Conservation (phyloP, 2,888 invertebrate species). For the Polylopha cassiicola region DNA sequence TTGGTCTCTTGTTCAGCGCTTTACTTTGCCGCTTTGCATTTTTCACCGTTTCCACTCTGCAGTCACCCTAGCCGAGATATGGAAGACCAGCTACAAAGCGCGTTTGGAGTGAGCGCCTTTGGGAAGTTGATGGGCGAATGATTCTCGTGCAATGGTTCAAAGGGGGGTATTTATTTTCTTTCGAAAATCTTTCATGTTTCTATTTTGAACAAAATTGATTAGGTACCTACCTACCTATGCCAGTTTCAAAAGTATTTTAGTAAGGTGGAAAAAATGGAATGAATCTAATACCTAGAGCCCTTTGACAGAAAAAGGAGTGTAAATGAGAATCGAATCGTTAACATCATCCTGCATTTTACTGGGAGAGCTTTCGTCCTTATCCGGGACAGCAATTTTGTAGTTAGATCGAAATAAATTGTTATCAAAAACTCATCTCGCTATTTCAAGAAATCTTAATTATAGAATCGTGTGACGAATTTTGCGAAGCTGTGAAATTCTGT, state of each 20-base stretch:
- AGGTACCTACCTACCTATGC: too few species aligned
- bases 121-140: conserved; percentile 8
- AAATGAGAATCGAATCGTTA: conserved; percentile 22
- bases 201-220: too few species aligned
- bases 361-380: conserved; percentile 64
- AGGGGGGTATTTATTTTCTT: too few species aligned
- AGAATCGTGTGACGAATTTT: conserved; percentile 54
- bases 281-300: conserved; percentile 10
- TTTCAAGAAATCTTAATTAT: conserved; percentile 49
- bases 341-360: conserved; percentile 37
- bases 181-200: too few species aligned
- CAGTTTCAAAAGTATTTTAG: too few species aligned
- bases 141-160: conserved; percentile 15
- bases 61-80: conserved; percentile 95
- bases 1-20: conserved; percentile 95
- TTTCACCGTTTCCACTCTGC: conserved; percentile 98
- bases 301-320: conserved; percentile 14
- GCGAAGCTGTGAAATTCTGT: conserved; percentile 37
- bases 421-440: conserved; percentile 57
- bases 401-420: conserved; percentile 56
- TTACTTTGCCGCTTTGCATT: conserved; percentile 95
- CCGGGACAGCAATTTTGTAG: conserved; percentile 68
- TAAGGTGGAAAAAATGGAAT: too few species aligned
- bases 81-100: conserved; percentile 97
- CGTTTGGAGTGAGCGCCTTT: conserved; percentile 83